Base-by-base conservation (phyloP, 2,113 vertebrate species). In the Poeciliopsis retropinna region DNA sequence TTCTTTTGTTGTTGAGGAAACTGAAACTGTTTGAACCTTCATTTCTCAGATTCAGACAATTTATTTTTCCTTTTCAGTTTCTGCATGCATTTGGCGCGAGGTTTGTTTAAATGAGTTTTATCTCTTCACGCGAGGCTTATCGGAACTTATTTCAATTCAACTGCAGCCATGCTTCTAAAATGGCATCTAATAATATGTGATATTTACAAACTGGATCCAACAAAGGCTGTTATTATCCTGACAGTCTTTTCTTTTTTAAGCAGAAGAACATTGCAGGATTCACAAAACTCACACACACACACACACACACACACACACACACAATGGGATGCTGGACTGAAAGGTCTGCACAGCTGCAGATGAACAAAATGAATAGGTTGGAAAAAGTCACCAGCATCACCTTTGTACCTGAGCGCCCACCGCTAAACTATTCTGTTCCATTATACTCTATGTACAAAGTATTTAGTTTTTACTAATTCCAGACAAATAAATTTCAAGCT, bases 101-200 rank as follows among this genome's bases (percentile, higher is more conserved):
- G 9, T 3, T 75, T 63, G 71, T 71, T 90, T 93, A 92, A 93
- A 94, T 91, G 78, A 91, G 82, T 81, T 86, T 92, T 91, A 93
- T 93, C 91, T 92, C 79, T 78, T 70, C 69, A 51, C 68, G 73
- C 80, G 83, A 88, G 80, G 75, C 92, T 93, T 91, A 93, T 92
- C 90, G 74, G 75, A 72, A 86, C 80, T 84, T 83, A 89, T 93
- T 92, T 87, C 87, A 90, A 91, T 81, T 83, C 85, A 87, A 81
- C 76, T 75, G 70, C 75, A 75, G 76, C 80, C 66, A 83, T 89
- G 81, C 79, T 91, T 91, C 83, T 78, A 69, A 92, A 93, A 91
- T 91, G 87, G 84, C 83, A 85, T 85, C 90, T 77, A 88, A 89
- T 93, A 89, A 91, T 90, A 83, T 85, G 82, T 91, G 88, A 91